Evolutionary conservation across 2,113 vertebrate species (phyloP).

Genomic region (Tetrax tetrax): DNA sequence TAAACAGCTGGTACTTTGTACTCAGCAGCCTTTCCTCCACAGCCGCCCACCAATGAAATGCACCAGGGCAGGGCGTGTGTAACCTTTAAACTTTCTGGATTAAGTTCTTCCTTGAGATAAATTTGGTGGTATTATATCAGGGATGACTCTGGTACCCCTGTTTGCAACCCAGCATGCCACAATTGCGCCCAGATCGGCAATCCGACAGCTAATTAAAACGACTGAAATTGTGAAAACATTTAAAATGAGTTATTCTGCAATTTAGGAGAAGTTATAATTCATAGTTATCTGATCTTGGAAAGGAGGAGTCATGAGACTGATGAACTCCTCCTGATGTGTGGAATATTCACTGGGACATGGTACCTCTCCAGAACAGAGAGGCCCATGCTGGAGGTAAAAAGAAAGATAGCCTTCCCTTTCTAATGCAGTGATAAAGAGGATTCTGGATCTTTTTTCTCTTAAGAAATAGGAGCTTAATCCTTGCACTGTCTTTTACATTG

Average conservation of each 20-base stretch:
- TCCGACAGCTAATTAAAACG: neutral
- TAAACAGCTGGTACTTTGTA: conserved; percentile 27
- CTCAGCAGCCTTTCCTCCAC: neutral
- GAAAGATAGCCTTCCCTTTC: neutral
- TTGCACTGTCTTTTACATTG: neutral
- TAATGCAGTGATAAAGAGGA: neutral
- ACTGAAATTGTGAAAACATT: neutral
- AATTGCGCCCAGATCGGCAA: neutral
- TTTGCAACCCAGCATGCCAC: neutral
- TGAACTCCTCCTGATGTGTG: neutral
- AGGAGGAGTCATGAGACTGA: neutral
- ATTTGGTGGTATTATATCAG: neutral
- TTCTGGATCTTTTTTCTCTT: neutral
- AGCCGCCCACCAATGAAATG: rapidly evolving
- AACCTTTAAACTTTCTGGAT: neutral
- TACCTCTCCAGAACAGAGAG: neutral
- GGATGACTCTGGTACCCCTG: neutral
- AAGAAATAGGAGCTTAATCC: neutral
- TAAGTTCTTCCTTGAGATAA: neutral
- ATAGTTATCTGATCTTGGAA: neutral
- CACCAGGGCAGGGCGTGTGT: neutral
- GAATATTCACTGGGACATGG: neutral
- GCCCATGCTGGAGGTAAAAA: neutral
- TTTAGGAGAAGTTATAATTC: neutral
- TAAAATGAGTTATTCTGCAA: neutral